These are phyloP conservation scores for Lateolabrax maculatus DNA, from an alignment of 2,797 vertebrate species.

Conservation along the genomic window DNA sequence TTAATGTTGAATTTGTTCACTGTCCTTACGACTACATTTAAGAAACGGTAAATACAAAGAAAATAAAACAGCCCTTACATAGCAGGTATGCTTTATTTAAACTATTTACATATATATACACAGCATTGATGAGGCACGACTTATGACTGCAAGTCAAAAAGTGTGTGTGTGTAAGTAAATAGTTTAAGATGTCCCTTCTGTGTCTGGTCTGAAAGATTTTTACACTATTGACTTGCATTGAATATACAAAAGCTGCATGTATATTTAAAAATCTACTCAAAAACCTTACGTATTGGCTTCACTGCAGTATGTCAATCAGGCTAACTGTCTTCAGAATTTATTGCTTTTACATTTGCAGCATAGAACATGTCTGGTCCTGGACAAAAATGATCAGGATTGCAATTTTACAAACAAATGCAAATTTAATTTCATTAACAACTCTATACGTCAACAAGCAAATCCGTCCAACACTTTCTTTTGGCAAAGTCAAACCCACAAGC, in stretches of 20 bases:
- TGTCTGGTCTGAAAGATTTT: not conserved
- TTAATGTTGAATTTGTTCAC: not conserved
- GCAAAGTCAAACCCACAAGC: not conserved
- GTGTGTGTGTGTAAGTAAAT: slow-evolving; percentile 20
- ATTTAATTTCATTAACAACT: slow-evolving; percentile 52
- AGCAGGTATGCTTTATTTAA: slow-evolving; percentile 28
- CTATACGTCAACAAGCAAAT: slow-evolving; percentile 1
- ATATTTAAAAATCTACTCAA: not conserved
- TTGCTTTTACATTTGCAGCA: not conserved
- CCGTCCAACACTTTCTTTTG: not conserved
- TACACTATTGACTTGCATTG: not conserved
- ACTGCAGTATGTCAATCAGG: not conserved
- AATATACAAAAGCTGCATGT: not conserved
- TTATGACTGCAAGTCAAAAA: not conserved
- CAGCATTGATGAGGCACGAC: not conserved
- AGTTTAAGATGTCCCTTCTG: slow-evolving; percentile 2
- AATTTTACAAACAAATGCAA: slow-evolving; percentile 36
- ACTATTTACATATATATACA: slow-evolving; percentile 32
- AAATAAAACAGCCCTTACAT: not conserved
- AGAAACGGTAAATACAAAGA: not conserved
- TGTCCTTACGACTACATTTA: not conserved
- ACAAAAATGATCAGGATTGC: not conserved
- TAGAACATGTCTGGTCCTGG: not conserved
- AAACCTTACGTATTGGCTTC: not conserved
- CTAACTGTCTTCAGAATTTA: not conserved